Evolutionary conservation across 2,888 invertebrate species (phyloP).

Genomic region (Sympetrum striolatum): DNA sequence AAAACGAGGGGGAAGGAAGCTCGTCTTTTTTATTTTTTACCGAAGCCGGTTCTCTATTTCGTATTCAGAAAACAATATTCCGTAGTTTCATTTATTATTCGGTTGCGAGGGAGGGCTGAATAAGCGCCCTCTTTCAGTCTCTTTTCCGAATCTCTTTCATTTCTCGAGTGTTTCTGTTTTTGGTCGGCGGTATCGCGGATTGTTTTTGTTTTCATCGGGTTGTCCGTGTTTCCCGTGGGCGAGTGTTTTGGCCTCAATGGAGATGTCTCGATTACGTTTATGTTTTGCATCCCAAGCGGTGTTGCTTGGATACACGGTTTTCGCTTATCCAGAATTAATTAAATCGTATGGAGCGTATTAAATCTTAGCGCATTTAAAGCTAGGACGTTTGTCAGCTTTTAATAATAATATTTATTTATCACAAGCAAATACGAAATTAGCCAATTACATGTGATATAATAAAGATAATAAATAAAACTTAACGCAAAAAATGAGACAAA

Average conservation of each 20-base stretch:
- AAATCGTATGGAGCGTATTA: too few species aligned
- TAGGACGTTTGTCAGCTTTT: too few species aligned
- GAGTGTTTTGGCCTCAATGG: background rate
- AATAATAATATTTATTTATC: too few species aligned
- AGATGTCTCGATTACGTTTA: background rate
- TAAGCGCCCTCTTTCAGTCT: background rate
- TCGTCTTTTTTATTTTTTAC: background rate
- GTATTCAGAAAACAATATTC: constrained; percentile 1
- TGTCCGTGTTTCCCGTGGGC: background rate
- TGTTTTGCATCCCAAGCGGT: background rate
- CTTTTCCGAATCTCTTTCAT: background rate
- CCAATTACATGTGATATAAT: too few species aligned
- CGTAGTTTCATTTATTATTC: constrained; percentile 10
- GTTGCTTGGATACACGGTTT: background rate
- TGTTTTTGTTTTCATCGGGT: background rate
- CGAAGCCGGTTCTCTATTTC: background rate
- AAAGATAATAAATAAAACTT: too few species aligned
- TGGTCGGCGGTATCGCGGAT: background rate
- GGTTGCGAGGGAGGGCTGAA: background rate
- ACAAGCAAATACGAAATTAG: too few species aligned
- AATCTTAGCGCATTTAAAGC: too few species aligned
- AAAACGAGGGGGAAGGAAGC: background rate
- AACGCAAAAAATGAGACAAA: too few species aligned
- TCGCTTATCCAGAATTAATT: too few species aligned
- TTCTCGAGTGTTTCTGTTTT: background rate